Evolutionary conservation across 2,113 vertebrate species (phyloP).

Genomic region (Felis catus): DNA sequence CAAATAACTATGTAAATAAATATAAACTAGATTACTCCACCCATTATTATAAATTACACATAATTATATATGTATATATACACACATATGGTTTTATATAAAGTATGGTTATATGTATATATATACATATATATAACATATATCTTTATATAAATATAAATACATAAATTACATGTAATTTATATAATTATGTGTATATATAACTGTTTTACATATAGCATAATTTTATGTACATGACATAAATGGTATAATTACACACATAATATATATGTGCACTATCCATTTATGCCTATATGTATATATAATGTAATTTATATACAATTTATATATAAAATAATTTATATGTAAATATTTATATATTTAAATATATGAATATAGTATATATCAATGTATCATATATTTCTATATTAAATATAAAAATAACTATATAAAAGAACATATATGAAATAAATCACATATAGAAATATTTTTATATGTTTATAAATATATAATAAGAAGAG

Average conservation of each 20-base stretch:
- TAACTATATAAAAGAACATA: too few relatives aligned
- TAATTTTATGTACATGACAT: neutral
- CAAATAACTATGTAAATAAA: neutral
- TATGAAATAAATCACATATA: neutral
- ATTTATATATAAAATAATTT: too few relatives aligned
- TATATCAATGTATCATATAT: too few relatives aligned
- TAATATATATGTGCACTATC: neutral
- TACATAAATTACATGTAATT: neutral
- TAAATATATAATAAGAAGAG: neutral
- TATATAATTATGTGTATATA: neutral
- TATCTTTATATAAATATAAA: neutral
- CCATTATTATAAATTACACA: neutral
- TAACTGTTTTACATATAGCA: neutral
- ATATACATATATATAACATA: neutral
- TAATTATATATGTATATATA: neutral
- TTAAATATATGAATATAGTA: too few relatives aligned
- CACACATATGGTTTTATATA: neutral
- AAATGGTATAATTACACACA: neutral
- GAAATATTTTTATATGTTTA: neutral
- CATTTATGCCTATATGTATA: too few relatives aligned
- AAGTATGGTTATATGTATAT: neutral
- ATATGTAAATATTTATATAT: neutral
- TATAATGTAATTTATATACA: too few relatives aligned
- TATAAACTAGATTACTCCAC: neutral
- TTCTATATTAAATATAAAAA: too few relatives aligned